phyloP scores from a whole-genome alignment of 1,140 invertebrate species.

The Diplogasteroides magnus region DNA sequence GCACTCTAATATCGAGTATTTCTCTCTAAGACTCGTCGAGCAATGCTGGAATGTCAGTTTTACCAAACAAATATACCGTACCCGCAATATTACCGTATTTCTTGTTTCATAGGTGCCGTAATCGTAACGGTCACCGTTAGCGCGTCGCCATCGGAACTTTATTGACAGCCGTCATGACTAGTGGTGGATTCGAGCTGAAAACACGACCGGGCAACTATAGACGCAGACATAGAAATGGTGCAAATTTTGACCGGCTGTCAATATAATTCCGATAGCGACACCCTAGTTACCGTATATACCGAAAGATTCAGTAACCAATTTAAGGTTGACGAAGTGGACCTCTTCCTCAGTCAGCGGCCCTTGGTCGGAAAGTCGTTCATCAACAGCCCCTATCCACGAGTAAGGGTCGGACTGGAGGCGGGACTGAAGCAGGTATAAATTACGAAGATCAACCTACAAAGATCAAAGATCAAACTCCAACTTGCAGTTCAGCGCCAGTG shows the following conservation, averaged over 20 bases:
- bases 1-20: conserved; percentile 35
- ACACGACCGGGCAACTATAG: no score
- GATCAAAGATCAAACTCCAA: neutral
- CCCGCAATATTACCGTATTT: no score
- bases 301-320: neutral
- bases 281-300: neutral
- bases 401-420: conserved; percentile 27
- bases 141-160: no score
- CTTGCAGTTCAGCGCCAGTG: conserved; percentile 15
- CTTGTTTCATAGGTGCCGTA: no score
- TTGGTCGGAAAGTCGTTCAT: neutral
- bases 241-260: no score
- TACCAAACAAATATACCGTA: no score
- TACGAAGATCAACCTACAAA: no score
- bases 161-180: no score
- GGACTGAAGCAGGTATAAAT: conserved; percentile 35
- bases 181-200: no score
- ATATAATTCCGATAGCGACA: no score
- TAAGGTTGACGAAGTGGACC: conserved; percentile 31
- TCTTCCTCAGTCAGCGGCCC: conserved; percentile 12
- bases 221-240: no score
- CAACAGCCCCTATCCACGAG: conserved; percentile 24
- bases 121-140: no score
- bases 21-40: conserved; percentile 15
- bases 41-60: conserved; percentile 31